These are phyloP conservation scores for Chymomyza caudatula DNA, from an alignment of 2,888 invertebrate genomes.

Conservation along the genomic window DNA sequence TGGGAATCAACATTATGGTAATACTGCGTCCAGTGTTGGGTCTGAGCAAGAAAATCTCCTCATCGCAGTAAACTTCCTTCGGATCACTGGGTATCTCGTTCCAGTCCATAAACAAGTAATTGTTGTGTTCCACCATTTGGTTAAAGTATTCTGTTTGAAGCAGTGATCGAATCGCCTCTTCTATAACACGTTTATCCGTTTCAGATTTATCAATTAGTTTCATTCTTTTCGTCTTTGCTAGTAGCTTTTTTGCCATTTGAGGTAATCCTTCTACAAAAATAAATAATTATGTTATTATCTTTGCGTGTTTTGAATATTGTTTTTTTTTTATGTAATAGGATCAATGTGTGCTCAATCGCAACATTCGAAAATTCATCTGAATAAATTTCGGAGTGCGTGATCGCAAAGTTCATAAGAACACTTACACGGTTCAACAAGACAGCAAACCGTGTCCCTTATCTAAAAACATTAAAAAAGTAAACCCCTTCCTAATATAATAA, in stretches of 20 bases:
- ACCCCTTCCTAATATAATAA: too few species aligned
- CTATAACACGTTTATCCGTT: constrained; percentile 62
- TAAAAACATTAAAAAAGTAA: too few species aligned
- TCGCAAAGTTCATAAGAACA: too few species aligned
- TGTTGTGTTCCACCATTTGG: constrained; percentile 56
- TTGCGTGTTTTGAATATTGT: too few species aligned
- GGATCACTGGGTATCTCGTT: constrained; percentile 69
- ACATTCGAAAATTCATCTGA: too few species aligned
- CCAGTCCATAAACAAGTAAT: constrained; percentile 73
- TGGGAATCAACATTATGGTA: constrained; percentile 70
- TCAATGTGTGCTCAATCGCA: too few species aligned
- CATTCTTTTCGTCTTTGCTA: constrained; percentile 52
- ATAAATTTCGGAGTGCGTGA: too few species aligned
- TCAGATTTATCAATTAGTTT: constrained; percentile 65
- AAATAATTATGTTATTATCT: neutral
- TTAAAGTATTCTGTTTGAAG: constrained; percentile 63
- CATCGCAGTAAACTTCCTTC: constrained; percentile 69
- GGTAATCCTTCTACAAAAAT: constrained; percentile 50
- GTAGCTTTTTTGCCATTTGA: constrained; percentile 47
- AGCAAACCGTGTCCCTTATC: too few species aligned
- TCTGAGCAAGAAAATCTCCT: constrained; percentile 67
- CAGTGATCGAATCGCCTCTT: constrained; percentile 55
- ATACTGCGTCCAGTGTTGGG: constrained; percentile 69
- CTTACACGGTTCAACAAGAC: too few species aligned
- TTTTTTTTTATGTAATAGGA: too few species aligned